phyloP scores from a whole-genome alignment of 2,113 vertebrate species.

The Tinamus guttatus region DNA sequence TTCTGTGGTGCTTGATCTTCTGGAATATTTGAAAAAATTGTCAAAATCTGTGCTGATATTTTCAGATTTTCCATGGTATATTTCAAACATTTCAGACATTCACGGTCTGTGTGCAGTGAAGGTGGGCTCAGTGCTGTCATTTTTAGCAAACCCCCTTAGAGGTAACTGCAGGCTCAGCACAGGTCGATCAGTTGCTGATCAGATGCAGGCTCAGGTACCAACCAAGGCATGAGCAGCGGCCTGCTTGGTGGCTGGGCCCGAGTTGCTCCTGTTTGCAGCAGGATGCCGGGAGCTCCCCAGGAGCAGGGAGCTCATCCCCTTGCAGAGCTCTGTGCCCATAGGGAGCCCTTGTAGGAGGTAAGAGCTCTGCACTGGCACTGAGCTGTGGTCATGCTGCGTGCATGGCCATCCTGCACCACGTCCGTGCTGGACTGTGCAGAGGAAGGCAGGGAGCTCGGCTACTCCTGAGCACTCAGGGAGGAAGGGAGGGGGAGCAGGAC shows the following conservation, averaged over 20 bases:
- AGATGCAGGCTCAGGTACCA: no score
- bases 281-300: neutral
- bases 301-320: neutral
- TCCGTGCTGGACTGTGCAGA: neutral
- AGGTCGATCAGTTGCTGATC: neutral
- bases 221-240: no score
- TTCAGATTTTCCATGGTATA: neutral
- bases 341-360: rapidly evolving
- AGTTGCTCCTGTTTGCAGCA: neutral
- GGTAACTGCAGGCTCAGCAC: neutral
- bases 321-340: neutral
- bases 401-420: rapidly evolving
- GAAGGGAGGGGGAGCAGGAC: neutral
- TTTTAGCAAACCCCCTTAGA: neutral
- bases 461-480: neutral
- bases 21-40: neutral
- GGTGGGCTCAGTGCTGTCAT: neutral
- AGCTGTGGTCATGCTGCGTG: neutral
- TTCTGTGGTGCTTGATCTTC: neutral
- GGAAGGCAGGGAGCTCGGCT: neutral
- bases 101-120: neutral
- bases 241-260: neutral
- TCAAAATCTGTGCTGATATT: neutral
- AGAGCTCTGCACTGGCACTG: neutral
- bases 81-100: neutral